Conservation (phyloP, 2,113 vertebrate genomes). For the Cranoglanis bouderius region DNA sequence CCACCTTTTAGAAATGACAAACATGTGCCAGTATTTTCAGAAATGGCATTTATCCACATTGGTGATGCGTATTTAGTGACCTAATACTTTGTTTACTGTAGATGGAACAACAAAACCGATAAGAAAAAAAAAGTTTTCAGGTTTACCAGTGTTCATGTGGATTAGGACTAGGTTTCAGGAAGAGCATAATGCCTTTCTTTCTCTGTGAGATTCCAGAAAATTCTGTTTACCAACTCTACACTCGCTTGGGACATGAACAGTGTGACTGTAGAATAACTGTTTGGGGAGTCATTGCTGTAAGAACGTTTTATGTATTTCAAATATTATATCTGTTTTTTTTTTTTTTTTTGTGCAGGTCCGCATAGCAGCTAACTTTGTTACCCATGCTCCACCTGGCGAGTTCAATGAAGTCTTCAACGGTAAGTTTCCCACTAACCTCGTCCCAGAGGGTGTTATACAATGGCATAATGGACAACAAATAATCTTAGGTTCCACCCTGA, state of each 20-base stretch:
- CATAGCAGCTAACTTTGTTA: constrained; percentile 96
- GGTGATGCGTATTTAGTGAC: background rate
- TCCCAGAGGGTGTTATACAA: background rate
- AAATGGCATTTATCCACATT: background rate
- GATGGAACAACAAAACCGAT: background rate
- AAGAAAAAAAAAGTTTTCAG: background rate
- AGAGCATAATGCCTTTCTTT: background rate
- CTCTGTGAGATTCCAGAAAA: background rate
- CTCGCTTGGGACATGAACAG: background rate
- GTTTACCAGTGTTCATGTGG: background rate
- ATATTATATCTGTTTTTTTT: background rate
- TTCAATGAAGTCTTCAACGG: constrained; percentile 99
- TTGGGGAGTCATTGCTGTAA: background rate
- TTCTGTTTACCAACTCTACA: background rate
- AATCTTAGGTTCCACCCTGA: background rate
- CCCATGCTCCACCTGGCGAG: constrained; percentile 95
- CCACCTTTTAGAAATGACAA: background rate
- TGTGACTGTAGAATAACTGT: background rate
- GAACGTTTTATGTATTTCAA: background rate
- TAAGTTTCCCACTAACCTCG: constrained; percentile 66
- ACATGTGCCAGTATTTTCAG: background rate
- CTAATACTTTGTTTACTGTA: background rate
- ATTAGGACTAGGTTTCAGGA: background rate
- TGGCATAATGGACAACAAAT: background rate
- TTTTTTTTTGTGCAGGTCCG: constrained; percentile 78